Percentiles rank a stretch among this genome's conserved stretches.
Conservation (phyloP, 2,113 vertebrate genomes). For the Vulpes vulpes region DNA sequence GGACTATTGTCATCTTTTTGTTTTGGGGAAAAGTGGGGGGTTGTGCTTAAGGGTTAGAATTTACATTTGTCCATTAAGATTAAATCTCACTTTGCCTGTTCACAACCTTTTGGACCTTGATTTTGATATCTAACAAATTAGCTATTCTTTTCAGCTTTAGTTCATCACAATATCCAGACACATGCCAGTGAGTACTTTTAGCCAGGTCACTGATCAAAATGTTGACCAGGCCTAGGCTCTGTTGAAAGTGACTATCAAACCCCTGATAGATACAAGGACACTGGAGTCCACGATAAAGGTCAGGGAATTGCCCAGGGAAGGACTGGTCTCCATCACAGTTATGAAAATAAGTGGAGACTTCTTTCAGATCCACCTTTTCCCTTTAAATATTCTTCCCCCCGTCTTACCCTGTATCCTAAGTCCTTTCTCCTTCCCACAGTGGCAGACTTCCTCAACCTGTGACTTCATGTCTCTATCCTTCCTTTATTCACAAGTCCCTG, state of each 20-base stretch:
- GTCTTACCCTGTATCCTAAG: rapidly evolving
- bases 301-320: background rate
- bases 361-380: background rate
- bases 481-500: background rate
- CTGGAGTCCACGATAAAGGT: background rate
- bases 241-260: background rate
- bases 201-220: background rate
- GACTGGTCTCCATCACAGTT: background rate
- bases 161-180: background rate
- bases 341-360: background rate
- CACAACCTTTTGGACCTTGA: background rate
- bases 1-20: background rate
- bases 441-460: background rate
- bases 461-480: background rate
- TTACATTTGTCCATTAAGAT: conserved; percentile 47
- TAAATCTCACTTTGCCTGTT: background rate
- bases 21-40: background rate
- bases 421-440: background rate
- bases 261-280: background rate
- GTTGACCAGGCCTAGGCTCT: background rate
- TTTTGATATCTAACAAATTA: background rate
- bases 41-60: background rate
- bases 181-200: background rate
- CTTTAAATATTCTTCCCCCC: background rate
- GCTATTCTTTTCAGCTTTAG: background rate